These are phyloP conservation scores for Panzeria rudis DNA, from an alignment of 2,888 invertebrate genomes.

Conservation along the genomic window DNA sequence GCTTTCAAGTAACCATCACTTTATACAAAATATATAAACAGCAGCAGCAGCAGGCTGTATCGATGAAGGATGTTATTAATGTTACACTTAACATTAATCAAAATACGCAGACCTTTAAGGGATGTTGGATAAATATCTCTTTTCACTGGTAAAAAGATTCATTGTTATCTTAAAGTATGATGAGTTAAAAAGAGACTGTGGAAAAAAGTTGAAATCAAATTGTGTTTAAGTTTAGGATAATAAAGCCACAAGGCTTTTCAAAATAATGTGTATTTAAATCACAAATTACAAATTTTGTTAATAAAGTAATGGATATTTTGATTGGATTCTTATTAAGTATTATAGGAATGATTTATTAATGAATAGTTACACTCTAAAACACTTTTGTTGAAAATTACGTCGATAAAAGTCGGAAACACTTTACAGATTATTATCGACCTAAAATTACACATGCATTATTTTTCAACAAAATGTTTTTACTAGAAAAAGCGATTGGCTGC, in stretches of 20 bases:
- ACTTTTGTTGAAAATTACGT: too few relatives aligned
- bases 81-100: constrained; percentile 35
- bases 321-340: neutral
- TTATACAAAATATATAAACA: neutral
- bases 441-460: too few relatives aligned
- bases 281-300: neutral
- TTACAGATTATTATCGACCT: too few relatives aligned
- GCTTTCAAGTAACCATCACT: neutral
- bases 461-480: too few relatives aligned
- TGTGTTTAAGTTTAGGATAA: neutral
- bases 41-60: neutral
- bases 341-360: too few relatives aligned
- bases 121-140: neutral
- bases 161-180: constrained; percentile 3
- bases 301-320: neutral
- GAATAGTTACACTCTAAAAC: too few relatives aligned
- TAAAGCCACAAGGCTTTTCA: neutral
- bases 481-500: too few relatives aligned
- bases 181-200: constrained; percentile 10
- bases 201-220: neutral
- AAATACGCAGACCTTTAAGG: neutral
- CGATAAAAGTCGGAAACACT: too few relatives aligned
- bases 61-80: constrained; percentile 31
- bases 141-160: neutral
- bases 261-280: neutral